Evolutionary conservation across 1,140 invertebrate genomes (phyloP).

Genomic region (Diploscapter pachys): DNA sequence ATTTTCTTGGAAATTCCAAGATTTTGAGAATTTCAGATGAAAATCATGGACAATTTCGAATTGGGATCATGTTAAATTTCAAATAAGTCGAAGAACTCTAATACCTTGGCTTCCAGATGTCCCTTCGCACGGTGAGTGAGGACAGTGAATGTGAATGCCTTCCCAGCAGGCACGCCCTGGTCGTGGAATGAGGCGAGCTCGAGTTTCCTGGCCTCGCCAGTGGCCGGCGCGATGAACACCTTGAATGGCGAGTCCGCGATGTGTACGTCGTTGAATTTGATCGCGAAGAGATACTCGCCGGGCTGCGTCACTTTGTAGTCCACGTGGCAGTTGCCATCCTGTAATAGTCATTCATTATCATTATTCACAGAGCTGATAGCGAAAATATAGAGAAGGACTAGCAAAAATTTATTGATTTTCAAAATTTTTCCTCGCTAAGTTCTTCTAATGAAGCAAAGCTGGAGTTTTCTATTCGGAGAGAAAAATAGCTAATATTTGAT

Average conservation of each 20-base stretch:
- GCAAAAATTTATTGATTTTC: no score
- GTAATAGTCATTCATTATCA: not conserved
- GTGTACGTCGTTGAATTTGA: constrained; percentile 96
- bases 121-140: constrained; percentile 90
- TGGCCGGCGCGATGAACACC: constrained; percentile 81
- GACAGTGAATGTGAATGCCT: constrained; percentile 87
- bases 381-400: no score
- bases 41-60: no score
- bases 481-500: not conserved
- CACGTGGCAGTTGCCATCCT: constrained; percentile 45
- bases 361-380: constrained; percentile 1
- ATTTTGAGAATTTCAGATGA: no score
- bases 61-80: no score
- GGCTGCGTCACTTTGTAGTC: constrained; percentile 47
- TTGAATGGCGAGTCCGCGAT: constrained; percentile 94
- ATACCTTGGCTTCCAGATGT: constrained; percentile 21
- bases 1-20: no score
- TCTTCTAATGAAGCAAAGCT: no score
- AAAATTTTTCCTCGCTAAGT: no score
- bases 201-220: constrained; percentile 84
- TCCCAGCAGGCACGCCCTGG: constrained; percentile 77
- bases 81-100: no score
- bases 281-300: constrained; percentile 88
- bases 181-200: constrained; percentile 86
- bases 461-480: not conserved